Percentiles rank a stretch among this genome's conserved stretches.
Evolutionary conservation across 2,113 vertebrate genomes (phyloP).

Genomic region (Hippolais icterina): DNA sequence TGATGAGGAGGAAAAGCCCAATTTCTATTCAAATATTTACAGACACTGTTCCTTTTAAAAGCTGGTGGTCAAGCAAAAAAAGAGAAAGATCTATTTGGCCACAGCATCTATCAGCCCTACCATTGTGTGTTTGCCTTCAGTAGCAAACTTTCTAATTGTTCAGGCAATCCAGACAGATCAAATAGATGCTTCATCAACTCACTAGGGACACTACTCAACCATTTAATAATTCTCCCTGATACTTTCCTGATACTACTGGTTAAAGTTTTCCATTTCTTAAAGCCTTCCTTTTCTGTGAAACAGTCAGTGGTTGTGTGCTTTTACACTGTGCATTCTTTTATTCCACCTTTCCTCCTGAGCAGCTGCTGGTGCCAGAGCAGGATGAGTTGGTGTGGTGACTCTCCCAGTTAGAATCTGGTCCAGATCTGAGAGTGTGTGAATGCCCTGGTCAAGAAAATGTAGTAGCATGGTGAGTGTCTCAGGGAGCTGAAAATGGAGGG

Average conservation of each 20-base stretch:
- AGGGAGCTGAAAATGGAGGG: not conserved
- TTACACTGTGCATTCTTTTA: not conserved
- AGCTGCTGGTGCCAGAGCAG: not conserved
- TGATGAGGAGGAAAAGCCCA: not conserved
- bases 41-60: not conserved
- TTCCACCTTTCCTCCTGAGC: not conserved
- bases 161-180: not conserved
- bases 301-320: fast-evolving
- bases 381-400: not conserved
- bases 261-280: not conserved
- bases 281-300: not conserved
- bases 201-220: not conserved
- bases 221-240: not conserved
- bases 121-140: not conserved
- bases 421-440: not conserved
- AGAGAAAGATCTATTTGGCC: not conserved
- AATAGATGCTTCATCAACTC: not conserved
- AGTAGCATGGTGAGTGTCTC: not conserved
- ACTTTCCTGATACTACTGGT: not conserved
- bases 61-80: not conserved
- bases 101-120: not conserved
- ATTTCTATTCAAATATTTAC: not conserved
- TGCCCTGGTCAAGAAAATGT: not conserved
- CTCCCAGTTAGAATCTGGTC: not conserved
- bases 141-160: not conserved